phyloP scores from a whole-genome alignment of 2,888 invertebrate genomes.

The Erebia palarica region DNA sequence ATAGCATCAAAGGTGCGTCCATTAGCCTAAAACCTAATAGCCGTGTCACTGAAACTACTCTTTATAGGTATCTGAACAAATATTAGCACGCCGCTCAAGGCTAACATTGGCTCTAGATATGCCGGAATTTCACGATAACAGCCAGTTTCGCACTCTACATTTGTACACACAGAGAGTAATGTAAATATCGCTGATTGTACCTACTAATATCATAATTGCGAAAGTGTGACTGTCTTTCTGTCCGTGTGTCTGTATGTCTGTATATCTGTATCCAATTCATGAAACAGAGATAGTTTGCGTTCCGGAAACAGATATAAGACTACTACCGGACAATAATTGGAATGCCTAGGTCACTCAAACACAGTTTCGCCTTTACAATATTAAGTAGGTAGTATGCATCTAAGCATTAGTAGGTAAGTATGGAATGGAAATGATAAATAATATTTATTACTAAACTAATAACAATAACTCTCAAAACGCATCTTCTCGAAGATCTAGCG shows the following conservation, averaged over 20 bases:
- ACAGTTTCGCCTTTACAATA: not conserved
- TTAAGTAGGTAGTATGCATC: not conserved
- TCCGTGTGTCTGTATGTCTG: too few relatives aligned
- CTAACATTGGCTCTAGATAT: conserved; percentile 23
- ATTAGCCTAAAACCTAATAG: conserved; percentile 21
- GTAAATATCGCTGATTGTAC: not conserved
- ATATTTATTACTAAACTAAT: not conserved
- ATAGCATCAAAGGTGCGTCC: conserved; percentile 20
- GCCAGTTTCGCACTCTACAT: not conserved
- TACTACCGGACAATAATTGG: too few relatives aligned
- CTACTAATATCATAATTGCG: too few relatives aligned
- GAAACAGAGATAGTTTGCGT: too few relatives aligned
- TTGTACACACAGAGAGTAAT: not conserved
- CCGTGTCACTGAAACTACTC: conserved; percentile 15
- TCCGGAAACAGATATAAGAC: too few relatives aligned
- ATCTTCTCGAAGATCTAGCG: conserved; percentile 6
- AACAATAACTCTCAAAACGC: conserved; percentile 4
- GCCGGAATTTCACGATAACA: conserved; percentile 19
- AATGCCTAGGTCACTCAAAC: too few relatives aligned
- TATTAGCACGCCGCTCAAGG: conserved; percentile 30
- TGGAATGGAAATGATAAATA: too few relatives aligned
- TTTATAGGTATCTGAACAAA: conserved; percentile 29
- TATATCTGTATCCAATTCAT: too few relatives aligned
- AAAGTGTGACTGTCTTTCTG: too few relatives aligned
- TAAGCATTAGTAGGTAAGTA: too few relatives aligned